Conservation (phyloP, 1,140 invertebrate genomes). For the Condylostylus longicornis region DNA sequence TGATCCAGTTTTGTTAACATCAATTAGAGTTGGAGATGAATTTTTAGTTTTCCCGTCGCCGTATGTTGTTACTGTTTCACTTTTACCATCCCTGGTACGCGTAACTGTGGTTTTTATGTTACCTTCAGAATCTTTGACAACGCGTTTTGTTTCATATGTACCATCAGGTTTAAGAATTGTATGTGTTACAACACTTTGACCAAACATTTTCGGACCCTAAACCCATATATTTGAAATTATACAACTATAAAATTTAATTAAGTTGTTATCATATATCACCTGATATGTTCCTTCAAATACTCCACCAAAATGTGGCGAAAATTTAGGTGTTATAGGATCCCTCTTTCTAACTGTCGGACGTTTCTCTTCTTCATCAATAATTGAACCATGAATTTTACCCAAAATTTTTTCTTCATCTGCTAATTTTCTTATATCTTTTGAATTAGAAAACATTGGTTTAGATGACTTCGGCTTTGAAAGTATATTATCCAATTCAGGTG, state of each 20-base stretch:
- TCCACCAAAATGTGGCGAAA: conserved; percentile 23
- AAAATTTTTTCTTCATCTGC: conserved; percentile 28
- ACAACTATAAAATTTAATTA: neutral
- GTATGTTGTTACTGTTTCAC: conserved; percentile 19
- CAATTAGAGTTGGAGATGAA: neutral
- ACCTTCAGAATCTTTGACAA: conserved; percentile 23
- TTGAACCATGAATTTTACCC: conserved; percentile 28
- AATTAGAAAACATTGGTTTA: conserved; percentile 5
- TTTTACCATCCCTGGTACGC: conserved; percentile 19
- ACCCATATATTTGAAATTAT: too few relatives aligned
- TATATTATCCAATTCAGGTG: conserved; percentile 14
- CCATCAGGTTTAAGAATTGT: conserved; percentile 29
- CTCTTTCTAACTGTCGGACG: conserved; percentile 11
- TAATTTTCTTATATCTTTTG: conserved; percentile 11
- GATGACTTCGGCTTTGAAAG: conserved; percentile 20
- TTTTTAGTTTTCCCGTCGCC: neutral
- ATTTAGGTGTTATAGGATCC: conserved; percentile 16
- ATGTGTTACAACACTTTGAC: conserved; percentile 30
- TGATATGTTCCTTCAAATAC: conserved; percentile 29
- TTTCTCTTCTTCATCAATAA: conserved; percentile 12
- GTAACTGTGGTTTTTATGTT: conserved; percentile 28
- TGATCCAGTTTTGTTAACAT: neutral
- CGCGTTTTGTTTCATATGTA: conserved; percentile 25
- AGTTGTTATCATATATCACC: conserved; percentile 7
- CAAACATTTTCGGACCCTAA: conserved; percentile 30